phyloP scores from a whole-genome alignment of 2,888 invertebrate genomes.

The Cybosia mesomella region DNA sequence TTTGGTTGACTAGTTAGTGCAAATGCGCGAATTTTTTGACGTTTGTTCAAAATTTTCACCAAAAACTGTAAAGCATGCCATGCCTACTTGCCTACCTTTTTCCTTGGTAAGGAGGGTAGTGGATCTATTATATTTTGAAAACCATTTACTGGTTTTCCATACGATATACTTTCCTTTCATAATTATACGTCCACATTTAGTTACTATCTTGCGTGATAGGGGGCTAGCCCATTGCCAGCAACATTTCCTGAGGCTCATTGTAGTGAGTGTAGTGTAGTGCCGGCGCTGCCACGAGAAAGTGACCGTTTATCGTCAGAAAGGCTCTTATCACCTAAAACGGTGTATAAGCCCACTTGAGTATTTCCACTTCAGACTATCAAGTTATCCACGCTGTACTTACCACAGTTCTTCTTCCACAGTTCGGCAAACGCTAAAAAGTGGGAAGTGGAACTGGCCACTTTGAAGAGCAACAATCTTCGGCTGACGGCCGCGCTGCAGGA shows the following conservation, averaged over 20 bases:
- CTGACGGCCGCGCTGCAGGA: constrained; percentile 97
- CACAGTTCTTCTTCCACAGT: constrained; percentile 82
- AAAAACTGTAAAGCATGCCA: too few relatives aligned
- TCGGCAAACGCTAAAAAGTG: constrained; percentile 99
- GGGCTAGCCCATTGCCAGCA: background rate
- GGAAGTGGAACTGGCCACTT: constrained; percentile 98
- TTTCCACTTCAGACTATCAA: background rate
- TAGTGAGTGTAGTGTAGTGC: too few relatives aligned
- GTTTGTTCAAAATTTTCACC: too few relatives aligned
- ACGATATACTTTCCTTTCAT: background rate
- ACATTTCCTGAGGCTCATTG: background rate
- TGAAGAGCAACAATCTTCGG: constrained; percentile 98
- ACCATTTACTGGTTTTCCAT: background rate
- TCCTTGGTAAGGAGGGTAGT: background rate
- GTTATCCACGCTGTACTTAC: background rate
- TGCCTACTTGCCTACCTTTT: background rate
- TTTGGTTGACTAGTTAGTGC: too few relatives aligned
- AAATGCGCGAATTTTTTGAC: background rate
- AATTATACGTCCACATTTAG: background rate
- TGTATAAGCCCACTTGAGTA: background rate
- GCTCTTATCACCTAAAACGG: background rate
- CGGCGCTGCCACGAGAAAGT: background rate
- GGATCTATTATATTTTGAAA: background rate
- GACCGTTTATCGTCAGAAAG: background rate
- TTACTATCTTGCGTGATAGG: background rate